Evolutionary conservation across 2,113 vertebrate species (phyloP), one percentile per base, ranked within the genome.

Genomic region (Poeciliopsis retropinna): DNA sequence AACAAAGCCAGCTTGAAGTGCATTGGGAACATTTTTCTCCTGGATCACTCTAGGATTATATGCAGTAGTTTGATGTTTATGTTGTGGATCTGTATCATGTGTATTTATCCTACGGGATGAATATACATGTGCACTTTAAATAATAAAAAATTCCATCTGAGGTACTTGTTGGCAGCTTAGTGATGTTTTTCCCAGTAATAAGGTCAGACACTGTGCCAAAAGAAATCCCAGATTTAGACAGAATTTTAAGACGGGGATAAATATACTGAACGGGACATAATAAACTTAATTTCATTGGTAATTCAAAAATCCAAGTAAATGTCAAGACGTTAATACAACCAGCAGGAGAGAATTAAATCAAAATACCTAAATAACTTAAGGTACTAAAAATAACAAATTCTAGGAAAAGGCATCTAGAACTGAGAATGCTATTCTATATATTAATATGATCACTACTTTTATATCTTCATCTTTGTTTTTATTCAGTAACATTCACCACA

Each of bases 371-470:
- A 86, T 79, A 87, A 80, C 81, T 80, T 82, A 68, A 74, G 0
- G 30, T 22, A 29, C 63, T 51, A 67, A 76, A 39, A 71, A 62
- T 60, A 64, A 81, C 88, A 60, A 86, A 85, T 89, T 76, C 69
- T 25, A 51, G 17, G 37, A 81, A 80, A 77, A 73, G 73, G 84
- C 78, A 78, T 72, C 73, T 88, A 80, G 77, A 64, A 37, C 73
- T 73, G 81, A 78, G 76, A 83, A 72, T 71, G 70, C 60, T 73
- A 27, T 30, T 29, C 47, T 81, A 85, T 91, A 83, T 1, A 78
- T 92, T 85, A 92, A 60, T 60, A 73, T 87, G 65, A 90, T 85
- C 68, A 83, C 77, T 83, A 90, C 81, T 76, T 89, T 91, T 81
- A 91, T 92, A 80, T 83, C 80, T 63, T 80, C 64, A 57, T 66